Evolutionary conservation across 2,888 invertebrate species (phyloP).

Genomic region (Kryphioiulus occultus): DNA sequence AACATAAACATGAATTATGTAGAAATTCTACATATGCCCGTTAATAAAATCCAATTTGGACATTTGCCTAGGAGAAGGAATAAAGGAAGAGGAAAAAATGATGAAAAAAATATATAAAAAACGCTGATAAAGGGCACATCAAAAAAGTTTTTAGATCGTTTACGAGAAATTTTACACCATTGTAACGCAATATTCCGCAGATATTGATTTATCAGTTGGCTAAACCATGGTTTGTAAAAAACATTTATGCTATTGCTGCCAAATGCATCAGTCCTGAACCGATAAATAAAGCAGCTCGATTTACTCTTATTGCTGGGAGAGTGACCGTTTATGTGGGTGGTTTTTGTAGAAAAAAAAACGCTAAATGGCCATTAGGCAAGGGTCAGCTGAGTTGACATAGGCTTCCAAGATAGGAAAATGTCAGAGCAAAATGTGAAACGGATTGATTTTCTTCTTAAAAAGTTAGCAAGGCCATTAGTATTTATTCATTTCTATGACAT

Average conservation of each 20-base stretch:
- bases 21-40: constrained; percentile 16
- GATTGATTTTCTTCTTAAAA: neutral
- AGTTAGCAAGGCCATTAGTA: neutral
- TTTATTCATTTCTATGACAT: neutral
- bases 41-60: constrained; percentile 23
- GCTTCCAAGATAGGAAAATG: neutral
- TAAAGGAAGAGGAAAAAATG: neutral
- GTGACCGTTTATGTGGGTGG: neutral
- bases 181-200: neutral
- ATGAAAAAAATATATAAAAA: neutral
- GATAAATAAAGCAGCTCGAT: neutral
- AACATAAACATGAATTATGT: constrained; percentile 23
- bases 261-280: neutral
- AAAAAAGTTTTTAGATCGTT: constrained; percentile 6
- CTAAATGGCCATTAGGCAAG: neutral
- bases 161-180: neutral
- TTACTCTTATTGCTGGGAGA: neutral
- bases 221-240: neutral
- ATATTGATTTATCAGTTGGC: constrained; percentile 23
- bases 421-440: neutral
- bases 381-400: neutral
- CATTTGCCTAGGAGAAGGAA: neutral
- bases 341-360: neutral
- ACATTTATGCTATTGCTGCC: neutral
- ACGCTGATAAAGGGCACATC: neutral